A percentile compares a stretch with the other conserved stretches of the same genome.
phyloP scores from a whole-genome alignment of 2,113 vertebrate genomes.

The Triplophysa rosa region DNA sequence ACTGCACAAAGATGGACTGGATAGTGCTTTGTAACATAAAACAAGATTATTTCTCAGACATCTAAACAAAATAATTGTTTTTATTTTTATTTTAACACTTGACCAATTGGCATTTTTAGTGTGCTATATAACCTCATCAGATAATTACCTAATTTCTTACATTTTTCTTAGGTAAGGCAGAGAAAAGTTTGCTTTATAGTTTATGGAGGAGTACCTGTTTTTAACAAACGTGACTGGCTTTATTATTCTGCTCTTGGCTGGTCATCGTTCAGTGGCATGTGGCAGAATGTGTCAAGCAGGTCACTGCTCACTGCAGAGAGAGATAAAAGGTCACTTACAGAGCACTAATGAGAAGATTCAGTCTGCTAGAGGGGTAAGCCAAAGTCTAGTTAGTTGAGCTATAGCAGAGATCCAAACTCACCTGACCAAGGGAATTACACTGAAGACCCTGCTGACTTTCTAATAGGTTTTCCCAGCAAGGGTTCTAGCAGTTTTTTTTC shows the following conservation, averaged over 20 bases:
- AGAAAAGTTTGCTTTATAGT: too few species aligned
- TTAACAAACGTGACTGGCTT: constrained; percentile 60
- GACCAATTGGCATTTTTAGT: too few species aligned
- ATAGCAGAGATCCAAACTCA: not conserved
- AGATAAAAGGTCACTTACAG: constrained; percentile 48
- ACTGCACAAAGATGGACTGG: too few species aligned
- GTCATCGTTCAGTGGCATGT: constrained; percentile 60
- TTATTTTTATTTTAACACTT: too few species aligned
- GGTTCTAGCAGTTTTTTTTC: not conserved
- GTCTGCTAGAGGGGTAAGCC: constrained; percentile 23
- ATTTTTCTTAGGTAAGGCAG: too few species aligned
- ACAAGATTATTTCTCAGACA: too few species aligned
- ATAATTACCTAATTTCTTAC: too few species aligned
- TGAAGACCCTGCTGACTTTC: not conserved
- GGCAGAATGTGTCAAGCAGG: constrained; percentile 28
- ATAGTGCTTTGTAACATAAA: too few species aligned
- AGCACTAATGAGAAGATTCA: constrained; percentile 61
- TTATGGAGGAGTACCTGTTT: constrained; percentile 25
- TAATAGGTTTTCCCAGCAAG: not conserved
- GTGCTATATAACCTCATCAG: too few species aligned
- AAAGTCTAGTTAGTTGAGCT: not conserved
- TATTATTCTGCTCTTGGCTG: constrained; percentile 60
- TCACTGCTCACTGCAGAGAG: not conserved
- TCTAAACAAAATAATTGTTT: too few species aligned
- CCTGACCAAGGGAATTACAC: constrained; percentile 1